Base-by-base conservation (phyloP, 2,888 invertebrate species). In the Pseudeuparius sepicola region DNA sequence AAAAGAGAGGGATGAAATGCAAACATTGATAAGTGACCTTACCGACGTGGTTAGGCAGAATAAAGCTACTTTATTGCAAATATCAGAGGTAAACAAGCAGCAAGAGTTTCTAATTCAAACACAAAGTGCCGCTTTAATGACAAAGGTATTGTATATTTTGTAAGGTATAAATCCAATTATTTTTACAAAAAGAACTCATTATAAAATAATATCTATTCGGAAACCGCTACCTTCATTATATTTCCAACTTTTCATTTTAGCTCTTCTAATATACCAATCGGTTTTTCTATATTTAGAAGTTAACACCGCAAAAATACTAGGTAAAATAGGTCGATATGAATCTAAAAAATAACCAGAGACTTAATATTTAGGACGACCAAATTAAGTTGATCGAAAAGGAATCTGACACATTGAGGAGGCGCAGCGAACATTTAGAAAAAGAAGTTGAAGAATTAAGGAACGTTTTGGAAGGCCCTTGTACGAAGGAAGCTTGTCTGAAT, bases 71-170 rank as follows among this genome's bases (percentile, higher is more conserved):
- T 30, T 53, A 12, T 18, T 44, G n/a, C 47, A 51, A 31, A 37
- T 53, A 23, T 45, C 48, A 13, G 34, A 42, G 5, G 46, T 49
- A n/a, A 53, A 50, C 34, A 49, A 45, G 29, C 39, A 50, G 20
- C 53, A 53, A 34, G 50, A 53, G 30, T 31, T 23, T 11, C 23
- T 51, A 6, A 42, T 53, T 13, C 34, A 44, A 14, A 46, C 45
- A 30, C 50, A 52, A 32, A 49, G 46, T 38, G 40, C 38, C 6
- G 40, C 46, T 9, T 37, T 52, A 7, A 27, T 39, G 28, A 33
- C 42, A 13, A 49, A 50, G 42, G 52, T 52, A 45, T 7, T 20
- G 20, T 20, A 5, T 9, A 17, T 6, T 16, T 29, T n/a, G n/a
- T n/a, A n/a, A n/a, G n/a, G n/a, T n/a, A n/a, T n/a, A n/a, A n/a